Percentiles rank a stretch among this genome's conserved stretches.
Conservation (phyloP, 2,888 invertebrate species). For the Tuberolachnus salignus region DNA sequence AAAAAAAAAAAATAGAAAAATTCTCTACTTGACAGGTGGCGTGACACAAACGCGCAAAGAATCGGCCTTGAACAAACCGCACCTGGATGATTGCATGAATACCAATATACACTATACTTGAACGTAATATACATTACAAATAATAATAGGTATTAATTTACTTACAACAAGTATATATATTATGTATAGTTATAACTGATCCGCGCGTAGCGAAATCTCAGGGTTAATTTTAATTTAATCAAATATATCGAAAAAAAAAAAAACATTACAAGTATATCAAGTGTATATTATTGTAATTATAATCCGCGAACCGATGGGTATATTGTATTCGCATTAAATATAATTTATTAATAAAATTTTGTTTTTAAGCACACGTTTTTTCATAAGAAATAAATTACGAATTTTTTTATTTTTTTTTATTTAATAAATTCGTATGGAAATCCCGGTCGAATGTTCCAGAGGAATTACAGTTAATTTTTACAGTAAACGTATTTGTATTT, state of each 20-base stretch:
- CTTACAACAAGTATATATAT: neutral
- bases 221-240: conserved; percentile 43
- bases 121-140: conserved; percentile 29
- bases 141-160: conserved; percentile 30
- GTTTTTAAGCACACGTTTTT: too few relatives aligned
- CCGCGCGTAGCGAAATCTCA: neutral
- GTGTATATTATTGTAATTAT: neutral
- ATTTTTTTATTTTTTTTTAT: too few relatives aligned
- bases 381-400: too few relatives aligned
- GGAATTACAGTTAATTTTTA: too few relatives aligned
- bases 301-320: neutral
- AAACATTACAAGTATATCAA: neutral
- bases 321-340: neutral
- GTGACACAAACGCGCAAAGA: conserved; percentile 49
- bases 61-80: conserved; percentile 46
- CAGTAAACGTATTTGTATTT: too few relatives aligned
- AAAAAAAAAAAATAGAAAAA: too few relatives aligned
- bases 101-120: conserved; percentile 23
- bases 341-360: too few relatives aligned
- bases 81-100: conserved; percentile 50
- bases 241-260: too few relatives aligned
- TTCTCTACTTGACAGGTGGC: conserved; percentile 36
- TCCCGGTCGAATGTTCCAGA: too few relatives aligned
- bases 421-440: too few relatives aligned
- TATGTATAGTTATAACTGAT: conserved; percentile 10